Evolutionary conservation across 2,113 vertebrate genomes (phyloP).

Genomic region (Muntiacus muntjak): DNA sequence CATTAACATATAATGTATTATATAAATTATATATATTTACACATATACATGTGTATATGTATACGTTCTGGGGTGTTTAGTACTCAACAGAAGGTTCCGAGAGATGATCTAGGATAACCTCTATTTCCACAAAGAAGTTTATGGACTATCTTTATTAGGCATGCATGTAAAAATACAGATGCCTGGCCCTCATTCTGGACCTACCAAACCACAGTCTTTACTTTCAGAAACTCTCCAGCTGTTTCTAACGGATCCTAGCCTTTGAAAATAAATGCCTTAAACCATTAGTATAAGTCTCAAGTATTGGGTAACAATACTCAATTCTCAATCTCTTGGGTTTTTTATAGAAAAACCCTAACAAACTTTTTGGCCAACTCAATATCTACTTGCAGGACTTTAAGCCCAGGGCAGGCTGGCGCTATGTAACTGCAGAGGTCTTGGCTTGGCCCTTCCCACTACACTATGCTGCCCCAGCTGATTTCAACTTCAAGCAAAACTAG

Average conservation of each 20-base stretch:
- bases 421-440: background rate
- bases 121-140: background rate
- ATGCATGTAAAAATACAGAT: background rate
- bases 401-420: background rate
- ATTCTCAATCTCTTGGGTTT: background rate
- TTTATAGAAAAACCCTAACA: background rate
- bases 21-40: too few species aligned
- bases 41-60: too few species aligned
- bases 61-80: background rate
- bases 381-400: background rate
- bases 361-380: background rate
- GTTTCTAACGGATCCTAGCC: background rate
- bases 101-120: background rate
- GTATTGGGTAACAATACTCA: background rate
- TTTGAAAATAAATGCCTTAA: background rate
- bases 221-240: background rate
- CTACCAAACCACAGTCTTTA: background rate
- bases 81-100: background rate
- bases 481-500: slow-evolving; percentile 24
- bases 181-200: background rate
- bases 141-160: background rate
- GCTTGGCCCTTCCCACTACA: background rate
- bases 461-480: background rate
- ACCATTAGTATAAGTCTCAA: background rate
- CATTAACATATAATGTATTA: background rate